Base-by-base conservation (phyloP, 2,888 invertebrate genomes). In the Stenotaenia linearis region DNA sequence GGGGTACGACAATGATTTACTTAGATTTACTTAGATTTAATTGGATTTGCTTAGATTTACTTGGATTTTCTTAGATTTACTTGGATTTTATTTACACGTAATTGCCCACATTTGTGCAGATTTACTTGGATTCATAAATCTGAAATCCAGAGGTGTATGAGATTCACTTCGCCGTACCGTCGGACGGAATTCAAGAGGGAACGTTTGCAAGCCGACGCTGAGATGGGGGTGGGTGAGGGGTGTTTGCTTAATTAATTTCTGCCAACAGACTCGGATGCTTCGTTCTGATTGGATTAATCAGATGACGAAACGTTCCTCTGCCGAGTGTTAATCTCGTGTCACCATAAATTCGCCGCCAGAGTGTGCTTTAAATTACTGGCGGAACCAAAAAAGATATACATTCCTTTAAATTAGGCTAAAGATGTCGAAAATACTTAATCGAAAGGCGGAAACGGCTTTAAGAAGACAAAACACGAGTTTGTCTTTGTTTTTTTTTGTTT, bases 301-400 rank as follows among this genome's bases (percentile, higher is more conserved):
- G 69, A 28, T 69, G 69, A 69, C 61, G 61, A 23, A 61, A 6
- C 61, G 61, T 23, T 61, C 23, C 23, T 61, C 23, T 69, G 69
- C 69, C 69, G 69, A 69, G 69, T 23, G 69, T 69, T 69, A 69
- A 69, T 69, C 69, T 69, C 12, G 69, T 69, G 69, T 69, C 69
- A 69, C 69, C 69, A 28, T 69, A 69, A 69, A 69, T 69, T 69
- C 69, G 69, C 69, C 69, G 69, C 69, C 9, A 69, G 69, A 69
- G 69, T 69, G 69, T 69, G 28, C 69, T 69, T 69, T 69, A 69
- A 69, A 69, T 69, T 69, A 25, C 69, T 28, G 69, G 69, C 69
- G 50, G 50, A 25, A 28, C 10, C 5, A 28, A 69, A 69, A 28
- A 69, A 69, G 28, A 12, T 6, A 23, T 69, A 4, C 50, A 18